Evolutionary conservation across 2,888 invertebrate genomes (phyloP), one percentile per base, ranked within the genome.

Genomic region (Ormia ochracea): DNA sequence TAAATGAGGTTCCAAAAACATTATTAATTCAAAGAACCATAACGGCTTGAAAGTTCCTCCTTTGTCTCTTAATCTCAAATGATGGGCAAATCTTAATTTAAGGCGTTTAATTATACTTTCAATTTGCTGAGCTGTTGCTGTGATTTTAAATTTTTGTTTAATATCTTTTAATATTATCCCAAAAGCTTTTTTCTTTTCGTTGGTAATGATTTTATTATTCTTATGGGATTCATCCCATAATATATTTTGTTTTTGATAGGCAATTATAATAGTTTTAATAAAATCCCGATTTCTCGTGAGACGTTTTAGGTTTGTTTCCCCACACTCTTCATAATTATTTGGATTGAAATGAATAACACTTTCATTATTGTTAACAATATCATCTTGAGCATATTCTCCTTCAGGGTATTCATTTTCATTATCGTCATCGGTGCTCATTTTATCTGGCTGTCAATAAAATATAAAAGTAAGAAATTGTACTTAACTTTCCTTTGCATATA

Each of bases 21-120:
- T 84, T 43, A 87, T 65, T 26, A 86, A 82, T 61, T 87, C 85
- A 65, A 84, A 87, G 69, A 84, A 87, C 87, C 87, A 87, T 3
- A 86, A 82, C 45, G 78, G 17, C 14, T 68, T 70, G 43, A 17
- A 63, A 0, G 48, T 23, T 28, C 72, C 65, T 12, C 56, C 66
- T 14, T 61, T 69, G 12, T 58, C 41, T 23, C 31, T 58, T 17
- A 65, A 56, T 19, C 36, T 59, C 23, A 52, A 48, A 7, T 80
- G 56, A 33, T 76, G 48, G 4, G 58, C 23, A 58, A 56, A 80
- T 63, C 80, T 66, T n/a, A 72, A 38, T 33, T 72, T 54, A 28
- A 80, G 54, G 17, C 76, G 70, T 48, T 76, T 76, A 19, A 80
- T 68, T 61, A 80, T 61, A 28, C 54, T 38, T 56, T 80, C 61